Percentiles rank a stretch among this genome's conserved stretches.
These are phyloP conservation scores for Cremastobaeus sp. DNA, from an alignment of 2,888 invertebrate species.

Conservation along the genomic window DNA sequence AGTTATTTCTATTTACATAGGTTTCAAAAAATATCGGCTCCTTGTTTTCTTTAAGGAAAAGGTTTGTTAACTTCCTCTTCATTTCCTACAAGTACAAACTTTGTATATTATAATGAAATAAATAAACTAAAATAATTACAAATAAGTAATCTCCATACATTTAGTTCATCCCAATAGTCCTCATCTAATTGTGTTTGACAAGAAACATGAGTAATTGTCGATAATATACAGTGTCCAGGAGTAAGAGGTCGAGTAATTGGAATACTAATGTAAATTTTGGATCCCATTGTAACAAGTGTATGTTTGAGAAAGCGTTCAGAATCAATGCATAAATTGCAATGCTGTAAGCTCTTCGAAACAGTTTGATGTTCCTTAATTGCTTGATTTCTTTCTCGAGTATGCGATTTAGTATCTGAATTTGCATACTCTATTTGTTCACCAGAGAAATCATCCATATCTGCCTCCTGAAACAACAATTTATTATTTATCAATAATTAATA, in stretches of 20 bases:
- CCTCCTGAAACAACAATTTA: conserved; percentile 60
- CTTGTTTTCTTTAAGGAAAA: conserved; percentile 86
- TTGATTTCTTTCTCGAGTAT: conserved; percentile 81
- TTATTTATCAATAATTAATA: not conserved
- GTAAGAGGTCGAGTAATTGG: conserved; percentile 90
- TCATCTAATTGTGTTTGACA: conserved; percentile 93
- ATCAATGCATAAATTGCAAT: conserved; percentile 91
- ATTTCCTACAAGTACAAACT: conserved; percentile 81
- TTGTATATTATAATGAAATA: conserved; percentile 10
- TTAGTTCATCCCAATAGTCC: conserved; percentile 94
- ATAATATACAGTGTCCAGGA: conserved; percentile 90
- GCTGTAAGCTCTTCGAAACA: conserved; percentile 85
- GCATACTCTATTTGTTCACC: conserved; percentile 86
- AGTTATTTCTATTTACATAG: conserved; percentile 85
- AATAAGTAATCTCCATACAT: conserved; percentile 77
- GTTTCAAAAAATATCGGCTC: conserved; percentile 96
- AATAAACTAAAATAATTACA: not conserved
- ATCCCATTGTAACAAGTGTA: conserved; percentile 88
- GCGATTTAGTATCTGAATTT: conserved; percentile 82
- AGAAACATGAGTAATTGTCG: conserved; percentile 88
- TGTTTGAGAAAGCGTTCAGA: conserved; percentile 89
- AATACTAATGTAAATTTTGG: conserved; percentile 90
- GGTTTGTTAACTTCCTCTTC: conserved; percentile 86
- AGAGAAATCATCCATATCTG: conserved; percentile 91
- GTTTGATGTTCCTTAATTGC: conserved; percentile 87